phyloP scores from a whole-genome alignment of 2,113 vertebrate genomes.

The Callithrix jacchus region DNA sequence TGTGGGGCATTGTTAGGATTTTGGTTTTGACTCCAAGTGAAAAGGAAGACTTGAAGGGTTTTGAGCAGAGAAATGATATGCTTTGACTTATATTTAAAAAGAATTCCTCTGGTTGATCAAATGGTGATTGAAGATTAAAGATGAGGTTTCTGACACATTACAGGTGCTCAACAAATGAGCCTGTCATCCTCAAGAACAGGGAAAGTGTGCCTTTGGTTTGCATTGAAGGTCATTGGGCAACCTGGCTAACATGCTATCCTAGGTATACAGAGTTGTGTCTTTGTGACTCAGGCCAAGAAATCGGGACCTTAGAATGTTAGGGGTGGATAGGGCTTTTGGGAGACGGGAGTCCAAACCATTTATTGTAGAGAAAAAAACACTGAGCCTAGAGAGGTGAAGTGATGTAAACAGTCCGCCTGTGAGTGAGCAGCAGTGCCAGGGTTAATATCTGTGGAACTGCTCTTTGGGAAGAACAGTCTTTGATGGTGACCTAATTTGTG shows the following conservation, averaged over 20 bases:
- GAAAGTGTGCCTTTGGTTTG: background rate
- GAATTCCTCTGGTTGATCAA: background rate
- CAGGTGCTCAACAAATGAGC: conserved; percentile 12
- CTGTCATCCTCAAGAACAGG: background rate
- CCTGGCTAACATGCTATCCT: background rate
- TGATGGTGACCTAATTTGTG: conserved; percentile 73
- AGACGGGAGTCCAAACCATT: background rate
- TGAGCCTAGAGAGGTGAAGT: background rate
- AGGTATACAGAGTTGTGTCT: background rate
- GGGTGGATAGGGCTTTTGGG: background rate
- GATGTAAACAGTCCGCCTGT: background rate
- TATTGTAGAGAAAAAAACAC: background rate
- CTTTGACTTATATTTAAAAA: conserved; percentile 28
- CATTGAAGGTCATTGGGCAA: background rate
- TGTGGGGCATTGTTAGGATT: background rate
- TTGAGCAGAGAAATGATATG: background rate
- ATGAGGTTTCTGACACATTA: conserved; percentile 1
- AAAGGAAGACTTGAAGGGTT: background rate
- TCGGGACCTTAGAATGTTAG: background rate
- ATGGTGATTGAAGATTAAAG: conserved; percentile 27
- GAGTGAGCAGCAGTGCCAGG: background rate
- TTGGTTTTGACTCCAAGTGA: conserved; percentile 1
- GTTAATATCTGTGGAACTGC: background rate
- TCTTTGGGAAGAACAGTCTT: conserved; percentile 53
- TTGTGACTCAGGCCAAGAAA: background rate